phyloP scores from a whole-genome alignment of 2,888 invertebrate species.

The Entomobrya multifasciata region DNA sequence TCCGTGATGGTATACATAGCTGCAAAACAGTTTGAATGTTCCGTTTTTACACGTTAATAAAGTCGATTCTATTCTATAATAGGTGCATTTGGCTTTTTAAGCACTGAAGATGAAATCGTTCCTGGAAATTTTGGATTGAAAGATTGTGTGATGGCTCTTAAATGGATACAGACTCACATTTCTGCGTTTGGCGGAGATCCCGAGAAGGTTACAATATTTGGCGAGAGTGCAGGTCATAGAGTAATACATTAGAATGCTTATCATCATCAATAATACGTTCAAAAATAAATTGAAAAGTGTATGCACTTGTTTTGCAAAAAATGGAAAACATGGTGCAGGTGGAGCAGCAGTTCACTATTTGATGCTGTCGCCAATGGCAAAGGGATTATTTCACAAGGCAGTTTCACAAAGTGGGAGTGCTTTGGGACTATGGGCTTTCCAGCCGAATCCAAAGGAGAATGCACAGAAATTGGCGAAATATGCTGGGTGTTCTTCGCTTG shows the following conservation, averaged over 20 bases:
- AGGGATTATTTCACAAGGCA: constrained; percentile 52
- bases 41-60: no score
- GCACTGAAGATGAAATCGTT: constrained; percentile 5
- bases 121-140: constrained; percentile 52
- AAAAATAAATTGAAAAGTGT: no score
- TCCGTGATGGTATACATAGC: no score
- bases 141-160: not conserved
- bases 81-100: constrained; percentile 49
- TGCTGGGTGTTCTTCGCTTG: not conserved
- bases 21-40: no score
- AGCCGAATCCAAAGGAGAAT: constrained; percentile 29
- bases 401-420: constrained; percentile 55
- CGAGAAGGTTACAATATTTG: not conserved
- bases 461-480: not conserved
- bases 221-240: no score
- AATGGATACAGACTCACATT: not conserved
- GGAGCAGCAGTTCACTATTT: not conserved
- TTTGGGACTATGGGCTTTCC: constrained; percentile 30
- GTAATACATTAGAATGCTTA: no score
- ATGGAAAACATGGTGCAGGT: not conserved
- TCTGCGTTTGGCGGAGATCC: not conserved
- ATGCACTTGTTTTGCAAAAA: no score
- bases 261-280: no score
- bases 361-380: not conserved
- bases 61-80: no score